A percentile compares a stretch with the other conserved stretches of the same genome.
Evolutionary conservation across 2,113 vertebrate genomes (phyloP).

Genomic region (Damaliscus lunatus): DNA sequence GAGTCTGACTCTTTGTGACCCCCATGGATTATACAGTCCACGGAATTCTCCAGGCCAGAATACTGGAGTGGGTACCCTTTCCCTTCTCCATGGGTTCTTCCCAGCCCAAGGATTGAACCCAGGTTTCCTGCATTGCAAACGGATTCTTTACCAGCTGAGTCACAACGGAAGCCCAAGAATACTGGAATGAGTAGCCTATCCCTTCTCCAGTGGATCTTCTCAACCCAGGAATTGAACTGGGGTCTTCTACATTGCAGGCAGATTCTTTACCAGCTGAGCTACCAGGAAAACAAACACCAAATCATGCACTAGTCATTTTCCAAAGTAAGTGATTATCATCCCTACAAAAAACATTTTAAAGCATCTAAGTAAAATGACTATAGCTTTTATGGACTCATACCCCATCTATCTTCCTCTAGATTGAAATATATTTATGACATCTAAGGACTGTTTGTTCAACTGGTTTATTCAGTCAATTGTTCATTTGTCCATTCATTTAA

Average conservation of each 20-base stretch:
- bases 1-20: not conserved
- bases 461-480: not conserved
- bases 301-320: not conserved
- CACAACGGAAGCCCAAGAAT: not conserved
- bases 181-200: not conserved
- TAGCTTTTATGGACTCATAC: not conserved
- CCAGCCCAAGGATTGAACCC: not conserved
- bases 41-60: not conserved
- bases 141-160: not conserved
- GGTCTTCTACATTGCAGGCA: not conserved
- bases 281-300: not conserved
- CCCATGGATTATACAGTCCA: not conserved
- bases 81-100: not conserved
- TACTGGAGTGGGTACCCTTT: not conserved
- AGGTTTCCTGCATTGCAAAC: not conserved
- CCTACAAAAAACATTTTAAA: not conserved
- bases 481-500: not conserved
- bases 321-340: not conserved
- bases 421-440: not conserved
- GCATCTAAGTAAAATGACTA: not conserved
- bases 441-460: not conserved
- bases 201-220: not conserved
- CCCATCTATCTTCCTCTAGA: not conserved
- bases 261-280: not conserved
- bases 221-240: rapidly evolving